phyloP scores from a whole-genome alignment of 2,888 invertebrate species.

The Ferrisia virgata region DNA sequence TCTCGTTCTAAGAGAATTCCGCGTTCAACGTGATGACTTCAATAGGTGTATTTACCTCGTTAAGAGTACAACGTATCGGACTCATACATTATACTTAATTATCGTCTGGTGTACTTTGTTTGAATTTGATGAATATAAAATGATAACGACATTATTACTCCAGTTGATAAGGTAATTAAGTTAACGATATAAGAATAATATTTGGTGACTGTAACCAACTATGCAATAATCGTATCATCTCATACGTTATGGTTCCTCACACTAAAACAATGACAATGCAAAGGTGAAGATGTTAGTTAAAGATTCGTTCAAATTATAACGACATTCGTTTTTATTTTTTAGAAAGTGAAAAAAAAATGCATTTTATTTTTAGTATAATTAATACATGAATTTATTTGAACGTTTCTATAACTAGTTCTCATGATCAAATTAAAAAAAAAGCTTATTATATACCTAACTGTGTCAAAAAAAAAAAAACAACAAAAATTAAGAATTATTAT shows the following conservation, averaged over 20 bases:
- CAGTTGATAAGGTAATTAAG: background rate
- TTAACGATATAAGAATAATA: background rate
- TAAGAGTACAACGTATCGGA: background rate
- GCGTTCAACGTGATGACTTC: background rate
- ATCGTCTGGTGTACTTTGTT: background rate
- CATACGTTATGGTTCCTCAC: background rate
- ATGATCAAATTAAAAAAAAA: background rate
- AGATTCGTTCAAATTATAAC: background rate
- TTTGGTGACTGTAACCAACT: background rate
- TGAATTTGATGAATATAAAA: background rate
- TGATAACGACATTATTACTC: background rate
- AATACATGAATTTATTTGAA: no score
- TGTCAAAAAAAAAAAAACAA: background rate
- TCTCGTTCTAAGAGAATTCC: background rate
- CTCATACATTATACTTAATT: background rate
- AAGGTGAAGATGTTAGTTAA: background rate
- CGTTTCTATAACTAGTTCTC: no score
- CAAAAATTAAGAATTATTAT: no score
- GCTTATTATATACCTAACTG: background rate
- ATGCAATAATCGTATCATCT: background rate
- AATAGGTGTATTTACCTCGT: background rate
- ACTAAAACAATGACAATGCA: background rate
- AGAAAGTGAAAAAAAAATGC: slow-evolving; percentile 18
- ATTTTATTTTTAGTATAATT: background rate
- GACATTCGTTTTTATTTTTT: background rate